Percentiles rank a stretch among this genome's conserved stretches.
phyloP scores from a whole-genome alignment of 1,140 invertebrate species.

The Caenorhabditis remanei region DNA sequence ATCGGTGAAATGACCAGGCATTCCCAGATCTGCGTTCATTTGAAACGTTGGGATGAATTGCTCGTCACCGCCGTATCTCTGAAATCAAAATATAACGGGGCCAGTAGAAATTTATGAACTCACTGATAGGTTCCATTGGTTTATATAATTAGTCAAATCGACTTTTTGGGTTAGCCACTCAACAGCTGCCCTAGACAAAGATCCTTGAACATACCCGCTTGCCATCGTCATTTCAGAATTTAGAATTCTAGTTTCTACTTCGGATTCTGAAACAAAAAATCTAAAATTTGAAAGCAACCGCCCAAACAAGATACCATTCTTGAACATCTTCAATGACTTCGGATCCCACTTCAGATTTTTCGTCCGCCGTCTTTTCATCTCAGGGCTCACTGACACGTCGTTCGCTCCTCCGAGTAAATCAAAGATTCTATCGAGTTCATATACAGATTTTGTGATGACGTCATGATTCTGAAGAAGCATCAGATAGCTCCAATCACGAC shows the following conservation, averaged over 20 bases:
- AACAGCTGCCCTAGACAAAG: not conserved
- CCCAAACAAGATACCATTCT: too few species aligned
- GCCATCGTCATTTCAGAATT: conserved; percentile 12
- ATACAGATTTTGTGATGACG: conserved; percentile 47
- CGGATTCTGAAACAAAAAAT: not conserved
- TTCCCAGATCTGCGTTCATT: not conserved
- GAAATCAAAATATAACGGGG: not conserved
- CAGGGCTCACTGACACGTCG: not conserved
- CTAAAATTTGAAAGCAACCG: not conserved
- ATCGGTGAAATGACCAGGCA: conserved; percentile 41
- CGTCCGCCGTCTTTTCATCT: not conserved
- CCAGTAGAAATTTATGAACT: not conserved
- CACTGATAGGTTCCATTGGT: not conserved
- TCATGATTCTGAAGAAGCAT: conserved; percentile 30
- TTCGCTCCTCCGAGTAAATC: conserved; percentile 13
- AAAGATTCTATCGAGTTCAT: conserved; percentile 27
- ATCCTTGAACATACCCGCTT: not conserved
- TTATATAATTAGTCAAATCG: not conserved
- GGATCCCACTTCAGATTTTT: conserved; percentile 17
- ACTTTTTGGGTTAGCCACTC: not conserved
- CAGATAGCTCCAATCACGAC: not conserved
- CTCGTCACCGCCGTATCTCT: conserved; percentile 28
- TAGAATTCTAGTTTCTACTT: too few species aligned
- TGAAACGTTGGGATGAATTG: not conserved
- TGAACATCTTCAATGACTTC: not conserved